Conservation (phyloP, 92 coral and sea anemone genomes). For the Metridium senile region DNA sequence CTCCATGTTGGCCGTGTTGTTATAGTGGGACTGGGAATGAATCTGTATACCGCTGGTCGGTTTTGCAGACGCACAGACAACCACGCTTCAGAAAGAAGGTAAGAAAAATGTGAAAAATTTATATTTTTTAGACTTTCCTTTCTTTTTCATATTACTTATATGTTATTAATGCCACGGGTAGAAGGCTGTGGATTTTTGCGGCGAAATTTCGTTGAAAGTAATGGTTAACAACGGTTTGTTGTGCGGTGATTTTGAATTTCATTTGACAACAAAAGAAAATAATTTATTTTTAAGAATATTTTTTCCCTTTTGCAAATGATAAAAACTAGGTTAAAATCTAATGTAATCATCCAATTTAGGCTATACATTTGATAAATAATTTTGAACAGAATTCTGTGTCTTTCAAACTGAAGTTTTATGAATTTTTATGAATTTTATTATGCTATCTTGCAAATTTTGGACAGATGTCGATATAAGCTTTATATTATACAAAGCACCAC, state of each 20-base stretch:
- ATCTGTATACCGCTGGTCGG: neutral
- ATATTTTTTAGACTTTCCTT: neutral
- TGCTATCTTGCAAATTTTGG: too few relatives aligned
- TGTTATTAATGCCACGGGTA: neutral
- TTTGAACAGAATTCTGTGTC: neutral
- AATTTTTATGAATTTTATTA: too few relatives aligned
- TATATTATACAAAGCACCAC: too few relatives aligned
- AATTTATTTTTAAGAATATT: too few relatives aligned
- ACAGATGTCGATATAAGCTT: too few relatives aligned
- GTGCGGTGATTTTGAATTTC: neutral
- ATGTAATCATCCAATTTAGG: neutral
- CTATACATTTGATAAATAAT: neutral
- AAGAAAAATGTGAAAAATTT: neutral
- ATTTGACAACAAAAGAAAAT: neutral
- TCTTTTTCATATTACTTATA: neutral
- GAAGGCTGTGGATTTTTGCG: neutral
- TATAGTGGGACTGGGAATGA: neutral
- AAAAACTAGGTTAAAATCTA: neutral
- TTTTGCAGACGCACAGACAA: neutral
- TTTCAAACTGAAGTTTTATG: too few relatives aligned
- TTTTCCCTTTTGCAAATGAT: neutral
- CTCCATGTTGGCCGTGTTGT: neutral
- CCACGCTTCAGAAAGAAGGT: neutral
- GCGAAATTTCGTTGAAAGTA: too few relatives aligned
- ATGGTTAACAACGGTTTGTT: neutral